Evolutionary conservation across 2,888 invertebrate genomes (phyloP).

Genomic region (Phyllotreta striolata): DNA sequence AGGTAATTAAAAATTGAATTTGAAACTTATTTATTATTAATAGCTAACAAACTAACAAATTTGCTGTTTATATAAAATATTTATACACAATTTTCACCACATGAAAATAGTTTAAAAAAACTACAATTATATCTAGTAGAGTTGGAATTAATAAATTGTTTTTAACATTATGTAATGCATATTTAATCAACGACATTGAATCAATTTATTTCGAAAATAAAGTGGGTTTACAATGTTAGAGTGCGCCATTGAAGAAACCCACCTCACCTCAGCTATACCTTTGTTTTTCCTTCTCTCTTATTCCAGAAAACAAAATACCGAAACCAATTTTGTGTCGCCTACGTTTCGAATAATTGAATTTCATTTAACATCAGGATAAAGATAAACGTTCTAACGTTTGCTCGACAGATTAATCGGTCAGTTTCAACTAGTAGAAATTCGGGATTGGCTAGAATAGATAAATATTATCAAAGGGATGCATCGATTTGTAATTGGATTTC

Average conservation of each 20-base stretch:
- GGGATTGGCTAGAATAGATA: not conserved
- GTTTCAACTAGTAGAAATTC: conserved; percentile 24
- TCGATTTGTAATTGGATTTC: not conserved
- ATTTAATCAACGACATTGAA: too few relatives aligned
- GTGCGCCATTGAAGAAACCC: conserved; percentile 10
- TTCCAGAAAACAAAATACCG: conserved; percentile 29
- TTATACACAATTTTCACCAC: too few relatives aligned
- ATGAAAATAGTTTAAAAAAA: too few relatives aligned
- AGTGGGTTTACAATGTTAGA: too few relatives aligned
- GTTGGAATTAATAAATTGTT: too few relatives aligned
- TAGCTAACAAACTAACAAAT: too few relatives aligned
- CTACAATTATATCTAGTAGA: too few relatives aligned
- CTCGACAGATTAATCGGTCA: conserved; percentile 35
- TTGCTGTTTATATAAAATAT: too few relatives aligned
- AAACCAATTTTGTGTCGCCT: conserved; percentile 31
- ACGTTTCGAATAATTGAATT: conserved; percentile 37
- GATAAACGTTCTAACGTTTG: conserved; percentile 22
- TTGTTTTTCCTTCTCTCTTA: conserved; percentile 8
- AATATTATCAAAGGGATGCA: not conserved
- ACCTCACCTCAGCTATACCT: conserved; percentile 12
- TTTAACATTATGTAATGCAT: too few relatives aligned
- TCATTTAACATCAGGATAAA: conserved; percentile 32
- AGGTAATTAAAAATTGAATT: too few relatives aligned
- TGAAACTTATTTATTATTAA: too few relatives aligned
- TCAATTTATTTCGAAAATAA: too few relatives aligned